Evolutionary conservation across 2,797 vertebrate species (phyloP).

Genomic region (Threskiornis aethiopicus): DNA sequence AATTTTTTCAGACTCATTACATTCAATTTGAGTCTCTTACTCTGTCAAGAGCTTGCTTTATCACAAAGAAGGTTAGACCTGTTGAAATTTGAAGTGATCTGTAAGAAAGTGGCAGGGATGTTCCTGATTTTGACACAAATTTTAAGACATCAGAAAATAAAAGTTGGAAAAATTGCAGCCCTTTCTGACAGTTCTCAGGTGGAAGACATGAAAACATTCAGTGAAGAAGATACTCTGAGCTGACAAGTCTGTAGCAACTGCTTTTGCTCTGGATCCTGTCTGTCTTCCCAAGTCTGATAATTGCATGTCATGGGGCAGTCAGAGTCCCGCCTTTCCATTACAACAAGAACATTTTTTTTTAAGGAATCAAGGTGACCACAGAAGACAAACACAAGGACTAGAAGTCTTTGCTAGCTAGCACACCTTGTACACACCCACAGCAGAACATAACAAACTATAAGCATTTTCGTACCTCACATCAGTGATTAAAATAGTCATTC

Average conservation of each 20-base stretch:
- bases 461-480: not conserved
- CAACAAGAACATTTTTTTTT: not conserved
- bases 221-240: not conserved
- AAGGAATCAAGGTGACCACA: not conserved
- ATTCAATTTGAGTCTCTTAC: not conserved
- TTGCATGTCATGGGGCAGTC: fast-evolving
- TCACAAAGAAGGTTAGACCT: not conserved
- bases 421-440: not conserved
- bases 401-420: not conserved
- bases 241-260: not conserved
- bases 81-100: not conserved
- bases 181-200: not conserved
- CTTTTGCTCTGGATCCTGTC: not conserved
- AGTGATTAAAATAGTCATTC: not conserved
- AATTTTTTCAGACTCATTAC: not conserved
- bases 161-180: not conserved
- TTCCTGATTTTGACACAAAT: not conserved
- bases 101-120: not conserved
- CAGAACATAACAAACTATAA: not conserved
- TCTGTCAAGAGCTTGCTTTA: not conserved
- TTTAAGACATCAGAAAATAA: not conserved
- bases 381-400: not conserved
- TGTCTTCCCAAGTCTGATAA: not conserved
- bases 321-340: not conserved
- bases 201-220: not conserved